Percentiles rank a stretch among this genome's conserved stretches.
Evolutionary conservation across 2,113 vertebrate species (phyloP).

Genomic region (Vulpes vulpes): DNA sequence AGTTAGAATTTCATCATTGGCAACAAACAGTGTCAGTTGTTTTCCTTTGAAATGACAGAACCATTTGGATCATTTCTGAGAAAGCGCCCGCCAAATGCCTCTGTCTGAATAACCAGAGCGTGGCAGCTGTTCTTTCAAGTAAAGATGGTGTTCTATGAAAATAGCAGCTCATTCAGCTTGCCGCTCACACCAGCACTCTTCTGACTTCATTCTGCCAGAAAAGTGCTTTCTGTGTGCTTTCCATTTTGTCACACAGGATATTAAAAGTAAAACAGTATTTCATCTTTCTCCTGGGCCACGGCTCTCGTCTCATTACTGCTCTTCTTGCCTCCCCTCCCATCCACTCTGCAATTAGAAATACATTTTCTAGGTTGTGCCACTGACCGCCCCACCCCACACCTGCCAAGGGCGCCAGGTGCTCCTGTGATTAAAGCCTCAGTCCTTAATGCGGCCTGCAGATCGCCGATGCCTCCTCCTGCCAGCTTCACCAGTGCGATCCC

Average conservation of each 20-base stretch:
- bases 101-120: not conserved
- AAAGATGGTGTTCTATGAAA: not conserved
- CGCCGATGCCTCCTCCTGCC: not conserved
- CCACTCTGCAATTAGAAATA: not conserved
- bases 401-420: not conserved
- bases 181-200: not conserved
- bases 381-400: not conserved
- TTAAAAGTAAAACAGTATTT: not conserved
- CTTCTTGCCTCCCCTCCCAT: not conserved
- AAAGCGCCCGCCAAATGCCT: not conserved
- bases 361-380: not conserved
- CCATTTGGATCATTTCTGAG: not conserved
- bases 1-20: not conserved
- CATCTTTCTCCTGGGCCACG: not conserved
- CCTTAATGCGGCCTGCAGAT: not conserved
- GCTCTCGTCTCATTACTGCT: not conserved
- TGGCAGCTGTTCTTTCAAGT: not conserved
- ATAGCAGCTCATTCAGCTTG: not conserved
- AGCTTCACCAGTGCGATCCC: not conserved
- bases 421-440: not conserved
- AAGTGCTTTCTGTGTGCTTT: not conserved
- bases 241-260: not conserved
- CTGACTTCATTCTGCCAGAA: not conserved
- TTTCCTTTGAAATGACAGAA: slow-evolving; percentile 2
- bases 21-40: not conserved